Evolutionary conservation across 2,888 invertebrate species (phyloP).

Genomic region (Caenorhabditis wallacei): DNA sequence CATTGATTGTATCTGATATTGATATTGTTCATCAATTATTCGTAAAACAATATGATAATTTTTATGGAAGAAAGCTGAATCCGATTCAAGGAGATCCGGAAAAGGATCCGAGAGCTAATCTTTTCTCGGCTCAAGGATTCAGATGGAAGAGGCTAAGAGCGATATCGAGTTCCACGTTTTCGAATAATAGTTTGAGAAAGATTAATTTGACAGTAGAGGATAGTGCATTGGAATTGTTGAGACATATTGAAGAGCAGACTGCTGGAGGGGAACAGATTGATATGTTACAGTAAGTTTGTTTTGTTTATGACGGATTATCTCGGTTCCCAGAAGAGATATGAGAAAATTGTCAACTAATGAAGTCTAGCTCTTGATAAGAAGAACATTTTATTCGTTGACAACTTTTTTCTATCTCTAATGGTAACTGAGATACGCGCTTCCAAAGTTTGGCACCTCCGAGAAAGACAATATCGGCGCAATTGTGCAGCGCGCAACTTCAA

Average conservation of each 20-base stretch:
- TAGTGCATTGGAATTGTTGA: conserved; percentile 83
- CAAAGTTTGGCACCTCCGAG: too few species aligned
- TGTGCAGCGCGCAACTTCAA: too few species aligned
- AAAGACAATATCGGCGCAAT: too few species aligned
- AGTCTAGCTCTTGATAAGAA: neutral
- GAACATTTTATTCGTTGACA: neutral
- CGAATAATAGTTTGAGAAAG: conserved; percentile 84
- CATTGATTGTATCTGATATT: conserved; percentile 84
- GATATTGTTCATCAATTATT: conserved; percentile 84
- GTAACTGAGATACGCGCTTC: neutral
- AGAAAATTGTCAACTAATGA: neutral
- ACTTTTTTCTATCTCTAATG: too few species aligned
- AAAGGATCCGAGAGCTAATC: conserved; percentile 76
- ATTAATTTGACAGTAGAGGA: conserved; percentile 80
- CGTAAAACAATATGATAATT: conserved; percentile 84
- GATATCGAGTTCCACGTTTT: conserved; percentile 85
- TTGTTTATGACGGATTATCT: too few species aligned
- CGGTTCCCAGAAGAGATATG: neutral
- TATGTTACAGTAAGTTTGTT: conserved; percentile 83
- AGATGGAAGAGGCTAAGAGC: conserved; percentile 86
- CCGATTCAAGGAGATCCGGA: conserved; percentile 73
- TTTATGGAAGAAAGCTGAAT: conserved; percentile 83
- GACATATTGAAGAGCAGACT: conserved; percentile 82
- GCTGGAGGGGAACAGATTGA: conserved; percentile 83
- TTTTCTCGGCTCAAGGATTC: conserved; percentile 84